These are phyloP conservation scores for Drosophila tropicalis DNA, from an alignment of 1,140 invertebrate species.

Conservation along the genomic window DNA sequence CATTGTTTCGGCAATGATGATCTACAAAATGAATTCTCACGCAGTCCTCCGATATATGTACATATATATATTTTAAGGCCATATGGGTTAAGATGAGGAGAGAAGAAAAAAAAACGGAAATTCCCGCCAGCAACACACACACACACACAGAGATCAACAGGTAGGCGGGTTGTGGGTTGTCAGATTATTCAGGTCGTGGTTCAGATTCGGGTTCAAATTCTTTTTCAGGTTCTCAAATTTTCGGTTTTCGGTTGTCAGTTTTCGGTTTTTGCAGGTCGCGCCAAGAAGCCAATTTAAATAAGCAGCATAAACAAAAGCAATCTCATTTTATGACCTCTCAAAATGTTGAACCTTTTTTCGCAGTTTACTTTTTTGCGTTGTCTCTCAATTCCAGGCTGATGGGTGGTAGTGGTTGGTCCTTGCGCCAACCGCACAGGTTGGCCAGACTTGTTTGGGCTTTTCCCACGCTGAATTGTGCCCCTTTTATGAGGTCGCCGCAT, in stretches of 20 bases:
- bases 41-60: conserved; percentile 1
- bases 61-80: conserved; percentile 11
- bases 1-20: conserved; percentile 36
- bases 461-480: conserved; percentile 50
- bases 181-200: conserved; percentile 6
- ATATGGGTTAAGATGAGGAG: conserved; percentile 55
- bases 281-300: conserved; percentile 82
- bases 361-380: conserved; percentile 6
- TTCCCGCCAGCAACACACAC: conserved; percentile 41
- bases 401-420: not conserved
- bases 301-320: conserved; percentile 78
- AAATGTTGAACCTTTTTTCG: conserved; percentile 4
- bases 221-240: not conserved
- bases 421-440: conserved; percentile 17
- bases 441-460: conserved; percentile 39
- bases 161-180: not conserved
- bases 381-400: not conserved
- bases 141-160: conserved; percentile 38
- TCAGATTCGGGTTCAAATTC: not conserved
- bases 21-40: conserved; percentile 56
- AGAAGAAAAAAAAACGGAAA: conserved; percentile 45
- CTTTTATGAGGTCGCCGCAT: conserved; percentile 48
- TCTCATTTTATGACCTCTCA: conserved; percentile 58
- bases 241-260: not conserved
- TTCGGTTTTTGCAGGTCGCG: conserved; percentile 37